A percentile compares a stretch with the other conserved stretches of the same genome.
phyloP scores from a whole-genome alignment of 2,888 invertebrate genomes.

The Acronicta psi region DNA sequence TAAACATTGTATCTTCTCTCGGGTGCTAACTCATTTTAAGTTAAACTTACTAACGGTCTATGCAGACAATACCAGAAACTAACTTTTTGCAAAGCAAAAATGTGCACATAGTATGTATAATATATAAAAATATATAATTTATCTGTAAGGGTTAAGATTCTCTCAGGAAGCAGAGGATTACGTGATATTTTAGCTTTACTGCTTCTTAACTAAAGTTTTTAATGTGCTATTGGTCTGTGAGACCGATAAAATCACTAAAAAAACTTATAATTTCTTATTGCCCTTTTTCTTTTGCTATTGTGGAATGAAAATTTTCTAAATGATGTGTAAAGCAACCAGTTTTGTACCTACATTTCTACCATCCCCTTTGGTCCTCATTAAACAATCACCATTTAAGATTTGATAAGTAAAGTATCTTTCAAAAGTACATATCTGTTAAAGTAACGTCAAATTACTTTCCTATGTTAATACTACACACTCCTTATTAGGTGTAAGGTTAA shows the following conservation, averaged over 20 bases:
- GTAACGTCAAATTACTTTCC: conserved; percentile 75
- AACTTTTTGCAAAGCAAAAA: conserved; percentile 85
- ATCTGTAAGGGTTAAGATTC: conserved; percentile 75
- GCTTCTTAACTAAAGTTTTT: conserved; percentile 79
- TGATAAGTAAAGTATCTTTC: conserved; percentile 72
- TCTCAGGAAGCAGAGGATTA: conserved; percentile 77
- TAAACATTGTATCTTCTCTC: conserved; percentile 53
- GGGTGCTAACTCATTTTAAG: conserved; percentile 64
- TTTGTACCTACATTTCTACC: conserved; percentile 39
- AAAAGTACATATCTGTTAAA: conserved; percentile 83
- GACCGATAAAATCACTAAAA: conserved; percentile 67
- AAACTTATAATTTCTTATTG: conserved; percentile 42
- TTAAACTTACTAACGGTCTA: conserved; percentile 67
- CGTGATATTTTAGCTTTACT: conserved; percentile 88
- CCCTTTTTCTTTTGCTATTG: conserved; percentile 43
- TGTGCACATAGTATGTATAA: conserved; percentile 57
- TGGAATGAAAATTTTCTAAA: conserved; percentile 15
- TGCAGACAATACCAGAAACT: conserved; percentile 78
- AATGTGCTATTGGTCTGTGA: conserved; percentile 75
- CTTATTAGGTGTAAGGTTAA: conserved; percentile 57
- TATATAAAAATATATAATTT: conserved; percentile 65
- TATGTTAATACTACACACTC: conserved; percentile 62
- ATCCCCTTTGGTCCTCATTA: conserved; percentile 45
- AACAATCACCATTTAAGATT: conserved; percentile 49
- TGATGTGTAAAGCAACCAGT: conserved; percentile 24